Evolutionary conservation across 2,113 vertebrate genomes (phyloP).

Genomic region (Oostethus manadensis): DNA sequence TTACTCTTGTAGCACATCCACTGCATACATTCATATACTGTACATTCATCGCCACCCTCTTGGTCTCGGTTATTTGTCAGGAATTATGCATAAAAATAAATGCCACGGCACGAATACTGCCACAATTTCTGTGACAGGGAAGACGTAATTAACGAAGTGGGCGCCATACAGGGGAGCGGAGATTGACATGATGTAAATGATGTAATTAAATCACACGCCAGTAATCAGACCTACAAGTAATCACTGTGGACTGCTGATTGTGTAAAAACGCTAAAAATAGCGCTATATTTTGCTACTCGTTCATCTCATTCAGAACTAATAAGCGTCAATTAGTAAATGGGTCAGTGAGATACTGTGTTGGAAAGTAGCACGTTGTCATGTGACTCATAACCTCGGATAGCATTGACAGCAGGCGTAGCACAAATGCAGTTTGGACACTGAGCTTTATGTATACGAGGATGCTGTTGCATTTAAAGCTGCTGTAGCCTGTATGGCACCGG

Average conservation of each 20-base stretch:
- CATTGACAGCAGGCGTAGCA: neutral
- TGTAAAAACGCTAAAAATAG: constrained; percentile 27
- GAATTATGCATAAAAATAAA: constrained; percentile 19
- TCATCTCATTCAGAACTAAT: constrained; percentile 9
- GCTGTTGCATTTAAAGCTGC: too few species aligned
- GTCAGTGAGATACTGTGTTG: constrained; percentile 2
- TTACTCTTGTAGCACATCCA: neutral
- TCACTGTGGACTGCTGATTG: constrained; percentile 12
- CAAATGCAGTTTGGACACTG: neutral
- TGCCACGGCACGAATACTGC: constrained; percentile 11
- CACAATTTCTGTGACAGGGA: constrained; percentile 23
- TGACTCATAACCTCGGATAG: neutral
- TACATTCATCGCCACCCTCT: neutral
- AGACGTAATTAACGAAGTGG: constrained; percentile 23
- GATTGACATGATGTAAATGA: constrained; percentile 17
- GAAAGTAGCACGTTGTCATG: neutral
- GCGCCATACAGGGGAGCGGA: constrained; percentile 11
- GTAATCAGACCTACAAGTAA: constrained; percentile 19
- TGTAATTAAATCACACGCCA: constrained; percentile 21
- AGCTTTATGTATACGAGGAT: neutral
- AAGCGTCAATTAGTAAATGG: constrained; percentile 3
- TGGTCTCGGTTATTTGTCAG: constrained; percentile 19
- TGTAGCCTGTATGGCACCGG: too few species aligned
- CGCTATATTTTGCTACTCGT: neutral
- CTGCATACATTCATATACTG: too few species aligned